Conservation (phyloP, 2,113 vertebrate genomes). For the Numida meleagris region DNA sequence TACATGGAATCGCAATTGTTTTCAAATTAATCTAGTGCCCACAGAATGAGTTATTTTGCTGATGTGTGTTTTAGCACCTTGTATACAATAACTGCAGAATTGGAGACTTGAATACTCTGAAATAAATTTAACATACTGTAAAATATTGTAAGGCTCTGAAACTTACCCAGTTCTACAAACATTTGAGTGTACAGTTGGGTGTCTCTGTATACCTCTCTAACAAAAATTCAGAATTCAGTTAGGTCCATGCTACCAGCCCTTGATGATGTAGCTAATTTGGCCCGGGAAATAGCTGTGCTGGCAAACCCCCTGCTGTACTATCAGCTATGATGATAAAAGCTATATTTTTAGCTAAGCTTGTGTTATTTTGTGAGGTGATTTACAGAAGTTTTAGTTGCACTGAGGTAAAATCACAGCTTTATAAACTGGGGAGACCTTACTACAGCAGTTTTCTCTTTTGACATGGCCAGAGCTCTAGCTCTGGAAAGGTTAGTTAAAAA, state of each 20-base stretch:
- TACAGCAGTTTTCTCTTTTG: neutral
- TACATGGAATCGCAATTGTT: neutral
- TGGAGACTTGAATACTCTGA: neutral
- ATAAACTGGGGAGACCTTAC: neutral
- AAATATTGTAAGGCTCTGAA: neutral
- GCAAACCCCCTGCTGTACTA: neutral
- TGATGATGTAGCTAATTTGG: neutral
- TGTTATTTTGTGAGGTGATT: neutral
- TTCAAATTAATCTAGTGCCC: neutral
- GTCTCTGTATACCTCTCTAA: neutral
- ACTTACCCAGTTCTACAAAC: neutral
- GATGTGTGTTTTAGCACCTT: neutral
- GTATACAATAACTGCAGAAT: neutral
- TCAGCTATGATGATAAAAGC: neutral
- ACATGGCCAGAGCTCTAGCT: neutral
- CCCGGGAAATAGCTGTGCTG: neutral
- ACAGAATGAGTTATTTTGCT: neutral
- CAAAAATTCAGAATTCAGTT: neutral
- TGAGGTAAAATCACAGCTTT: neutral
- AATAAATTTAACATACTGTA: neutral
- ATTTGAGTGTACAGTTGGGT: neutral
- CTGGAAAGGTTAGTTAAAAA: neutral
- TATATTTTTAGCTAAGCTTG: neutral
- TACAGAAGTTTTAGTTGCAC: neutral
- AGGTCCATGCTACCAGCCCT: neutral